Evolutionary conservation across 2,797 vertebrate genomes (phyloP), one percentile per base, ranked within the genome.

Genomic region (Thamnophis elegans): DNA sequence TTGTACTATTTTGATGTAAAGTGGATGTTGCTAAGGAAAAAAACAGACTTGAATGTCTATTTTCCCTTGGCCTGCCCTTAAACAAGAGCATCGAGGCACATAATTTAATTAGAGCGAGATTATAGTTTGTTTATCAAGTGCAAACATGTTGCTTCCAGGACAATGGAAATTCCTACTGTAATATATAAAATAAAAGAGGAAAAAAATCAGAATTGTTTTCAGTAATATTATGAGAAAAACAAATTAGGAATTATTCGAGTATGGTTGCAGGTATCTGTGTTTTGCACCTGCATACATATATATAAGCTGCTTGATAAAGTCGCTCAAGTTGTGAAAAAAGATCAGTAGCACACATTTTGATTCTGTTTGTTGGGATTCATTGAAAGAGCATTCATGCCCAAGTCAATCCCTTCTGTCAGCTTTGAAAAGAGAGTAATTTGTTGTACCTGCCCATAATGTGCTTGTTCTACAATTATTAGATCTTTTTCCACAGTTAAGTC

Each of bases 61-160:
- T 82, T 59, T 65, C 11, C 28, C 7, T 90, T 86, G 22, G 20
- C 88, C 20, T 85, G 22, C 59, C 88, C 59, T 92, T 90, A 47
- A 89, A 78, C 42, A 47, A 89, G 32, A 82, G n/a, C 32, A 88
- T 42, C 18, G 60, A 53, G 55, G 59, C 89, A 92, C 51, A 90
- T 73, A 87, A 42, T 13, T 42, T 91, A 68, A 87, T 51, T 87
- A 59, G 60, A 87, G 51, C 9, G 28, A 78, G 89, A 53, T 56
- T 59, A 65, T 92, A 89, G 42, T 90, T 42, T 25, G 6, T 56
- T 90, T 90, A 62, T 92, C 60, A 89, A 88, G 65, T 36, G 60
- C 42, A 54, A 68, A 55, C 53, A 58, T 93, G 89, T 56, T 42
- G 14, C 82, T 91, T 93, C n/a, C 88, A 86, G 18, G 36, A 82